phyloP scores from a whole-genome alignment of 2,113 vertebrate species.

The Trichechus manatus region DNA sequence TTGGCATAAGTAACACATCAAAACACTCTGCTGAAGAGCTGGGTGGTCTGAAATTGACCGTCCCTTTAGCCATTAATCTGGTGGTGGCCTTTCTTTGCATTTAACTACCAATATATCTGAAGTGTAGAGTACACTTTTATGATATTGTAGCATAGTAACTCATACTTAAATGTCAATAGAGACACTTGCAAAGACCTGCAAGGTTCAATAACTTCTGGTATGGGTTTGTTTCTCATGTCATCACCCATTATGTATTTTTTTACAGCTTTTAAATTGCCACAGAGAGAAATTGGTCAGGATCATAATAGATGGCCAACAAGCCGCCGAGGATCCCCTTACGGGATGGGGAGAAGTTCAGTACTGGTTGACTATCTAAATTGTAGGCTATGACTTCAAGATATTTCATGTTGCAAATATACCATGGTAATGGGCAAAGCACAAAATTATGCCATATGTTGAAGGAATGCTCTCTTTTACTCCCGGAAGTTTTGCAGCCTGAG shows the following conservation, averaged over 20 bases:
- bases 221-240: slow-evolving; percentile 85
- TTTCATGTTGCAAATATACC: slow-evolving; percentile 77
- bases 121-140: slow-evolving; percentile 81
- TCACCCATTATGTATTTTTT: slow-evolving; percentile 81
- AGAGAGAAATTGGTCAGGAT: slow-evolving; percentile 79
- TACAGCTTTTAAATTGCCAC: slow-evolving; percentile 84
- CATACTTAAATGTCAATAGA: slow-evolving; percentile 84
- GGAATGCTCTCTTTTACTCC: slow-evolving; percentile 58
- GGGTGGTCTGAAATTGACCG: slow-evolving; percentile 70
- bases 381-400: slow-evolving; percentile 72
- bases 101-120: slow-evolving; percentile 82
- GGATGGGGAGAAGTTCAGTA: slow-evolving; percentile 79
- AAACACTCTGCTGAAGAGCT: slow-evolving; percentile 61
- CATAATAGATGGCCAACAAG: slow-evolving; percentile 79
- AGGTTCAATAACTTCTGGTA: slow-evolving; percentile 84
- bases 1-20: slow-evolving; percentile 66
- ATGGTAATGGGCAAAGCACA: slow-evolving; percentile 71
- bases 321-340: slow-evolving; percentile 75
- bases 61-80: slow-evolving; percentile 70
- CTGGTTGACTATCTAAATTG: slow-evolving; percentile 81
- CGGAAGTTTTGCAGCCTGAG: slow-evolving; percentile 63
- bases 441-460: slow-evolving; percentile 70
- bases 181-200: slow-evolving; percentile 78
- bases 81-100: slow-evolving; percentile 77
- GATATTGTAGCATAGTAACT: slow-evolving; percentile 83